Conservation (phyloP, 2,113 vertebrate species). For the Ardeotis arabs region DNA sequence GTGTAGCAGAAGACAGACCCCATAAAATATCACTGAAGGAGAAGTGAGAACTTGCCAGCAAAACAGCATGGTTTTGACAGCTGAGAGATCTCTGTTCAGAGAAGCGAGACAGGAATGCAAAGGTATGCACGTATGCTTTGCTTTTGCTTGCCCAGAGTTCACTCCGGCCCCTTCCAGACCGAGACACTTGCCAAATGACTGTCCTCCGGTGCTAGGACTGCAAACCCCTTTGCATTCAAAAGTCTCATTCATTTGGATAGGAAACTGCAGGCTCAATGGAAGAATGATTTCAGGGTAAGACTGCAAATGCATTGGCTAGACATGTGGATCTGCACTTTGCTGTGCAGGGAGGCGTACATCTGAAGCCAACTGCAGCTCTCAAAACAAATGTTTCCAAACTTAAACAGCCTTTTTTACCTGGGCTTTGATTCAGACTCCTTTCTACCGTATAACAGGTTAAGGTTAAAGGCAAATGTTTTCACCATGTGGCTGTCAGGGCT, state of each 20-base stretch:
- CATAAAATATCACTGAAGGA: neutral
- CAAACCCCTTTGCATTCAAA: neutral
- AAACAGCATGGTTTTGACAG: neutral
- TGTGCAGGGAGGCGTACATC: neutral
- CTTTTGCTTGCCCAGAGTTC: neutral
- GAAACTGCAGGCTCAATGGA: neutral
- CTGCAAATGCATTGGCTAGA: constrained; percentile 21
- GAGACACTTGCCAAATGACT: neutral
- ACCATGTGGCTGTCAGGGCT: neutral
- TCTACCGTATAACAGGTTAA: neutral
- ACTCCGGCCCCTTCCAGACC: neutral
- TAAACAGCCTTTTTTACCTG: neutral
- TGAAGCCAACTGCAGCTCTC: neutral
- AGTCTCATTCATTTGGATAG: neutral
- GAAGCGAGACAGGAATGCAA: neutral
- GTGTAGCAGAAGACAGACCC: neutral
- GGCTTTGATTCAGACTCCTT: neutral
- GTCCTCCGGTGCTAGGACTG: neutral
- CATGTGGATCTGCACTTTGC: neutral
- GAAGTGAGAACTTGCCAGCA: neutral
- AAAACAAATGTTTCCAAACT: neutral
- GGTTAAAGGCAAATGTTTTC: constrained; percentile 21
- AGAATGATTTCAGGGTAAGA: neutral
- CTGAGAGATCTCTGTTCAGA: neutral
- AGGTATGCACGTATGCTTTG: rapidly evolving